Evolutionary conservation across 1,140 invertebrate species (phyloP), one percentile per base, ranked within the genome.

Genomic region (Octopus bimaculoides): DNA sequence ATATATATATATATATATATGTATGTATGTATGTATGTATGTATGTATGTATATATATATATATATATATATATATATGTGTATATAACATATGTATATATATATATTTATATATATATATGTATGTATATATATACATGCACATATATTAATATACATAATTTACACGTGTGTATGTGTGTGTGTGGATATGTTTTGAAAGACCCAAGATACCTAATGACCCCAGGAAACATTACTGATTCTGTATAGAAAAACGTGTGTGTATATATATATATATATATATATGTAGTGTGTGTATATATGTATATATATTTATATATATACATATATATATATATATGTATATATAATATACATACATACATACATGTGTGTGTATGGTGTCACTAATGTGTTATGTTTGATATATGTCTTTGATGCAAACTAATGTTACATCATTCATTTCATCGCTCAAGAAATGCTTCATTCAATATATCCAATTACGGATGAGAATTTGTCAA

Each of bases 91-190:
- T 20, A 75, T 75, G 10, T 75, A 26, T 75, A 26, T 20, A 20
- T 52, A 75, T 75, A 52, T 75, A 75, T 75, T 9, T 75, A 75
- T 26, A 20, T 26, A 75, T 75, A 26, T 75, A 52, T 75, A 75
- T 75, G 10, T 75, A 20, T 75, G 20, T 26, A 75, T 75, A 61
- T 61, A 61, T 61, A 61, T 61, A 61, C 17, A 61, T 61, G 17
- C 17, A 61, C 17, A 61, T 61, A 61, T 61, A 61, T 61, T 9
- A 9, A 61, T 61, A 61, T 61, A 61, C 17, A 61, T 61, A 61
- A 9, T 9, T 61, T 61, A 9, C 17, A 61, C 17, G 7, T 61
- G 7, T 9, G 17, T 61, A 9, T 17, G 17, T 61, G 7, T 17
- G 17, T 7, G 17, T 9, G 17, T 17, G 7, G 17, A 61, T 9